Conservation (phyloP, 2,113 vertebrate species). For the Laticauda colubrina region DNA sequence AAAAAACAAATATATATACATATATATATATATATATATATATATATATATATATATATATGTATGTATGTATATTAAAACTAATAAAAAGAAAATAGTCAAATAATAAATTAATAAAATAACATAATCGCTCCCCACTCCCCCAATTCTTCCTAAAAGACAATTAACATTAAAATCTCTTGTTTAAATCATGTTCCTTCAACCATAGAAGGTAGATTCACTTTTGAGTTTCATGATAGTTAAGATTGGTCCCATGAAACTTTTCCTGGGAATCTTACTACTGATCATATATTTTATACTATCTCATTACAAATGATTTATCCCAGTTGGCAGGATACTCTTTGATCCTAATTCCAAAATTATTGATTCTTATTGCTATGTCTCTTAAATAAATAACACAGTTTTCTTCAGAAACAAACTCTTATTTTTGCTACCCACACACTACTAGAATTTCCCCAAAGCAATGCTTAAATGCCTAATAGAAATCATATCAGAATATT, state of each 20-base stretch:
- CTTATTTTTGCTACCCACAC: neutral
- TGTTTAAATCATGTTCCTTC: neutral
- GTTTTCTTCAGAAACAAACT: neutral
- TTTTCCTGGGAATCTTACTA: neutral
- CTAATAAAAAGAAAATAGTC: too few species aligned
- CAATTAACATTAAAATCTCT: neutral
- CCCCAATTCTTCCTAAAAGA: neutral
- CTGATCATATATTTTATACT: neutral
- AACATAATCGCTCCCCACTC: too few species aligned
- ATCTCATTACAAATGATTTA: neutral
- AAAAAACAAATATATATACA: too few species aligned
- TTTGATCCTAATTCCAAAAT: neutral
- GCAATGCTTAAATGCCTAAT: neutral
- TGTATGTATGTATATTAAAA: too few species aligned
- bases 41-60: too few species aligned
- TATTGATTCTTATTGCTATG: neutral
- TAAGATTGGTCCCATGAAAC: neutral
- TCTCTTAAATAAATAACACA: neutral
- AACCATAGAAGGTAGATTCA: neutral
- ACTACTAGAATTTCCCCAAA: neutral
- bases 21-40: too few species aligned
- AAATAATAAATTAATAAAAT: too few species aligned
- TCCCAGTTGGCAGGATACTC: neutral
- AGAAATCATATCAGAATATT: neutral
- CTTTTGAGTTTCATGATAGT: neutral